Base-by-base conservation (phyloP, 2,888 invertebrate genomes). In the Lepidochrysops patricia region DNA sequence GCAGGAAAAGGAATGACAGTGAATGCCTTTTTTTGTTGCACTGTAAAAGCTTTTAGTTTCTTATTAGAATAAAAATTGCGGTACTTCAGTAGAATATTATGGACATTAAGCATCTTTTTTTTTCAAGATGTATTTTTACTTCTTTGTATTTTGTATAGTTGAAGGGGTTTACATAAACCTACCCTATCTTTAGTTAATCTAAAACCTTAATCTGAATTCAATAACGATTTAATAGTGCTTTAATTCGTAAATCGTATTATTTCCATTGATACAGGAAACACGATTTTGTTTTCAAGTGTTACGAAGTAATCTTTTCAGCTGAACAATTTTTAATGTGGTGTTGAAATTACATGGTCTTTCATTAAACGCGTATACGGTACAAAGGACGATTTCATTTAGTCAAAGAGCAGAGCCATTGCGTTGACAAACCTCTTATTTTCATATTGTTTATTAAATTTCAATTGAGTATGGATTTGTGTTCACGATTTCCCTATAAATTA, bases 11-110 rank as follows among this genome's bases (percentile, higher is more conserved):
- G 43, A 43, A 43, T 43, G 43, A 23, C 43, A 43, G 43, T 43
- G 43, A 43, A 43, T 43, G 19, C 43, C 19, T 43, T 43, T 50
- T 29, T 26, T 26, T 25, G 13, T 26, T 50, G 26, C 50, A 25
- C 7, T 50, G 50, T 50, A 50, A 50, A 50, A 50, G 50, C 50
- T 50, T 50, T 50, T 26, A 50, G 50, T 50, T 26, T 50, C 25
- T 13, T 26, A 50, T 50, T 26, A 50, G 26, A 50, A 50, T 50
- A 50, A 50, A 50, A 25, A 50, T 26, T 4, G 6, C 26, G 25
- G 13, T 50, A 50, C n/a, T 50, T 5, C 13, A 13, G 26, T 26
- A 49, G 25, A 50, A 50, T 26, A 26, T 50, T 50, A n/a, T 26
- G 2, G 26, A 23, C 43, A 19, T 43, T 50, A n/a, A 49, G 4